These are phyloP conservation scores for Megaceryle maxima DNA, from an alignment of 2,113 vertebrate genomes.

Conservation along the genomic window DNA sequence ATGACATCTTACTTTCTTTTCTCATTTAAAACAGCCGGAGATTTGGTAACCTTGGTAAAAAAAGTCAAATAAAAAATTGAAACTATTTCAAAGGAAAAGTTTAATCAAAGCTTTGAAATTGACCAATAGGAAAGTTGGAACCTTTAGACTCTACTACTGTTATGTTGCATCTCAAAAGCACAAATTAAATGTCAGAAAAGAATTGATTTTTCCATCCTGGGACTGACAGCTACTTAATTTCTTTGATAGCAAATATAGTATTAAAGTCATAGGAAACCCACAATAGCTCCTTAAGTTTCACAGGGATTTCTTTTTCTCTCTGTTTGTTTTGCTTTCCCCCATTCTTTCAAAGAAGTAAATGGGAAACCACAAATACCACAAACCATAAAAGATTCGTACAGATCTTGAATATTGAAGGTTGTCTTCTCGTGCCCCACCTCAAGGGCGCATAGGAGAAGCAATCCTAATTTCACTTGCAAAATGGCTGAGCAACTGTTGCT, in stretches of 20 bases:
- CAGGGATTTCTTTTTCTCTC: neutral
- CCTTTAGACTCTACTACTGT: conserved; percentile 1
- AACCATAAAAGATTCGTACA: conserved; percentile 7
- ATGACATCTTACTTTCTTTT: conserved; percentile 13
- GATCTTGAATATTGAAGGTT: neutral
- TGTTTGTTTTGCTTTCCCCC: neutral
- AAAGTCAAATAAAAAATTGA: conserved; percentile 31
- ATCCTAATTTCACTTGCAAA: neutral
- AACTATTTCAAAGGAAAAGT: conserved; percentile 30
- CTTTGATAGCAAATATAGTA: conserved; percentile 50
- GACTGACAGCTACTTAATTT: conserved; percentile 37
- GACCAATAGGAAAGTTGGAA: conserved; percentile 31
- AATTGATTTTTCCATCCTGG: conserved; percentile 45
- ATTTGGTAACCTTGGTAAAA: conserved; percentile 20
- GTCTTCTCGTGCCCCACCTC: neutral
- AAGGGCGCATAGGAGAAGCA: neutral
- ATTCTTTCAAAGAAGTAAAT: neutral
- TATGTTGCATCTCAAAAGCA: conserved; percentile 43
- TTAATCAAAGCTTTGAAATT: conserved; percentile 50
- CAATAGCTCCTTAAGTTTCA: conserved; percentile 8
- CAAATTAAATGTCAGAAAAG: conserved; percentile 61
- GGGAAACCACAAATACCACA: conserved; percentile 23
- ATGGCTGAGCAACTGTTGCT: neutral
- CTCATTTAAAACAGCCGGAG: conserved; percentile 25
- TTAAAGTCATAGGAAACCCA: conserved; percentile 36